A percentile compares a stretch with the other conserved stretches of the same genome.
Conservation (phyloP, 2,888 invertebrate species). For the Dastarcus helophoroides region DNA sequence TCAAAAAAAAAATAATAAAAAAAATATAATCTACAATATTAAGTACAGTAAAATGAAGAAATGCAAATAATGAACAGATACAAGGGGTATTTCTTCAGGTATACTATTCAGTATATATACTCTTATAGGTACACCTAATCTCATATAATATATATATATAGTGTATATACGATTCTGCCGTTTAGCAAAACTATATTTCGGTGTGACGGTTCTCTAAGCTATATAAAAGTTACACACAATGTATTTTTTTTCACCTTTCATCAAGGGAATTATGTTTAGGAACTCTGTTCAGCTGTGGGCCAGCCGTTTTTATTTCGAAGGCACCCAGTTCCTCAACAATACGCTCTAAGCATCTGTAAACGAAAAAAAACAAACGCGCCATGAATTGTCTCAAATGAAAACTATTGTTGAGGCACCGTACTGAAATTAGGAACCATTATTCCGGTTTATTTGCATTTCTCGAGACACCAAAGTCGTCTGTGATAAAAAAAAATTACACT, state of each 20-base stretch:
- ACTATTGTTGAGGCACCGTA: conserved; percentile 37
- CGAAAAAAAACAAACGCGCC: conserved; percentile 2
- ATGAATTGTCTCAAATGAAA: conserved; percentile 15
- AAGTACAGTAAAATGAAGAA: conserved; percentile 26
- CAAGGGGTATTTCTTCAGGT: conserved; percentile 15
- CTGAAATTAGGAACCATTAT: conserved; percentile 35
- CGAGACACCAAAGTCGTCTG: conserved; percentile 30
- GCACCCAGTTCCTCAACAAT: conserved; percentile 42
- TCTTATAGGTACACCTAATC: conserved; percentile 34
- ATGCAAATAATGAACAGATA: conserved; percentile 26
- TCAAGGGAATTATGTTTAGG: conserved; percentile 36
- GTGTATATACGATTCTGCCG: conserved; percentile 34
- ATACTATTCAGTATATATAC: conserved; percentile 24
- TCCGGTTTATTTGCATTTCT: conserved; percentile 36
- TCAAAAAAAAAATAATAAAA: conserved; percentile 19
- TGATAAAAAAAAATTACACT: conserved; percentile 15
- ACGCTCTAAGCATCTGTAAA: conserved; percentile 15
- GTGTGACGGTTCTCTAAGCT: conserved; percentile 34
- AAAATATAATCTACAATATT: conserved; percentile 14
- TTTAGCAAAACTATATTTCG: conserved; percentile 37
- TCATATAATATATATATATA: conserved; percentile 33
- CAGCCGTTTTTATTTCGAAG: conserved; percentile 34
- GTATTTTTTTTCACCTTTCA: conserved; percentile 29
- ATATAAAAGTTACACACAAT: conserved; percentile 36
- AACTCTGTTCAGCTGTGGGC: conserved; percentile 35